Evolutionary conservation across 2,888 invertebrate species (phyloP).

Genomic region (Nowickia ferox): DNA sequence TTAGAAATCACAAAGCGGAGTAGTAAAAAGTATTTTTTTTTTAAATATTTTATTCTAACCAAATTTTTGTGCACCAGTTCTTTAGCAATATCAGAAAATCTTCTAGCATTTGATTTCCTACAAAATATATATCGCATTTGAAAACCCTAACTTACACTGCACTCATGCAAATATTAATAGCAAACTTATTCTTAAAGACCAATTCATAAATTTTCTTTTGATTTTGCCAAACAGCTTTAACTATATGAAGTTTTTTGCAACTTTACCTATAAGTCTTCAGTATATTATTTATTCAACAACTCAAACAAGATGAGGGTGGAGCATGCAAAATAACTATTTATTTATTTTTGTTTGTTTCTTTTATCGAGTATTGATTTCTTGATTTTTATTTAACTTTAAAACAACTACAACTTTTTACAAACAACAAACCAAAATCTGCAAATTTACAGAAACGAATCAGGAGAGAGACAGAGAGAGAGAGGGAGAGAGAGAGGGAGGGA

Average conservation of each 20-base stretch:
- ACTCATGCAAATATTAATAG: no score
- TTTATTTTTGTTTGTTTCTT: conserved; percentile 2
- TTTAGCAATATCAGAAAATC: no score
- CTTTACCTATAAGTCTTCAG: neutral
- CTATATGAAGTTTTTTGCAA: neutral
- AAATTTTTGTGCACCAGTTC: no score
- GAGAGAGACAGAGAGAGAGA: no score
- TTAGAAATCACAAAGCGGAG: no score
- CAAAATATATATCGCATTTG: neutral
- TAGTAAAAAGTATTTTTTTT: no score
- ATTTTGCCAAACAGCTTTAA: neutral
- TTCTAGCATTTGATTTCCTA: neutral
- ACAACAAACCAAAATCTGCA: no score
- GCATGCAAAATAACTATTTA: conserved; percentile 24
- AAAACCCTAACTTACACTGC: neutral
- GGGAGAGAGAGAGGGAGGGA: no score
- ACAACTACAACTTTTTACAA: no score
- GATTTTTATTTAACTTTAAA: neutral
- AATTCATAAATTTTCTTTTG: neutral
- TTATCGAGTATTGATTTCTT: neutral
- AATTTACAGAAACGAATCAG: no score
- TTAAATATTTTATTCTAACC: no score
- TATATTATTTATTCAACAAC: conserved; percentile 23
- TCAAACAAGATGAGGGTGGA: conserved; percentile 52
- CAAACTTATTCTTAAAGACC: no score